Conservation (phyloP, 2,113 vertebrate genomes). For the Turdus rufiventris region DNA sequence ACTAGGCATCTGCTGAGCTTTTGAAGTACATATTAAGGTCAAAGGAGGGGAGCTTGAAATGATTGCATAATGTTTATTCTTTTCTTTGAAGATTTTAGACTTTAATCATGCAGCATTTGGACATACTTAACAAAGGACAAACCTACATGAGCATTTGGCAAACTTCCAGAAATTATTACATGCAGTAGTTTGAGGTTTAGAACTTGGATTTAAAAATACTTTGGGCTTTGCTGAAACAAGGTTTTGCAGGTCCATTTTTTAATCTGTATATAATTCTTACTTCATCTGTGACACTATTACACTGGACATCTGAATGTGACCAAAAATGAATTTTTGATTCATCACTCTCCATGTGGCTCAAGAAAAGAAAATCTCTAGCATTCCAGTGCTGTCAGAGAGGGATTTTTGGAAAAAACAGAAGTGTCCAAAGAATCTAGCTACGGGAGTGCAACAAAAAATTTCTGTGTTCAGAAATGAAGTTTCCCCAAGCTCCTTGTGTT, state of each 20-base stretch:
- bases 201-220: background rate
- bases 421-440: background rate
- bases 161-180: background rate
- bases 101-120: slow-evolving; percentile 49
- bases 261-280: background rate
- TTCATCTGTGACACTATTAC: background rate
- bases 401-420: background rate
- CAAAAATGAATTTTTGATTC: background rate
- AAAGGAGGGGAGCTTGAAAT: slow-evolving; percentile 63
- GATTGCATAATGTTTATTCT: slow-evolving; percentile 63
- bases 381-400: background rate
- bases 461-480: background rate
- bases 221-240: background rate
- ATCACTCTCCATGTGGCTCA: background rate
- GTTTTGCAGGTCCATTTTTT: background rate
- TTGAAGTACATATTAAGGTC: slow-evolving; percentile 67
- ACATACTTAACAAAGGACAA: slow-evolving; percentile 33
- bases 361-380: background rate
- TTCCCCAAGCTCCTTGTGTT: background rate
- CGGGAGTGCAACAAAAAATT: background rate
- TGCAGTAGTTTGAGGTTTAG: background rate
- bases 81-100: slow-evolving; percentile 66
- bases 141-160: slow-evolving; percentile 17
- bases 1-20: slow-evolving; percentile 66
- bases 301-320: background rate